Conservation (phyloP, 2,888 invertebrate species). For the Watsonalla cultraria region DNA sequence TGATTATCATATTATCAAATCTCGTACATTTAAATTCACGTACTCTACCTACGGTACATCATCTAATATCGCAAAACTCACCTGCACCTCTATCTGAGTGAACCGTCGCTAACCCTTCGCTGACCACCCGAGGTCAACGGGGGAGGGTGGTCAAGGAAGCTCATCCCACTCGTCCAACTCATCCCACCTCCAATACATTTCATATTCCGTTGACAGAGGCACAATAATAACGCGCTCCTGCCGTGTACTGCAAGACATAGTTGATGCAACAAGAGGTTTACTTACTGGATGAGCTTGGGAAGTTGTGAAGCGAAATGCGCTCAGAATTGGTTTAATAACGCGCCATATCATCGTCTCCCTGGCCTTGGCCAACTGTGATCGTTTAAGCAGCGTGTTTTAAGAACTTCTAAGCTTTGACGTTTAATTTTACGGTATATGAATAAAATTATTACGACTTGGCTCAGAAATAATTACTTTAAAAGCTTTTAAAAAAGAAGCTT, state of each 20-base stretch:
- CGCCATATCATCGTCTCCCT: too few species aligned
- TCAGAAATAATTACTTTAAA: too few species aligned
- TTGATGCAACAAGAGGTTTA: constrained; percentile 40
- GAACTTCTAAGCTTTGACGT: too few species aligned
- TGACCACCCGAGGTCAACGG: constrained; percentile 61
- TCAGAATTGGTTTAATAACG: too few species aligned
- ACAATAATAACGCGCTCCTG: constrained; percentile 71
- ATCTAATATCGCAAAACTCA: constrained; percentile 23
- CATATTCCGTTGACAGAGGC: constrained; percentile 79
- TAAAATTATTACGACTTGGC: too few species aligned
- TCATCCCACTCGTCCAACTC: constrained; percentile 76
- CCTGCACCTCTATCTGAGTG: constrained; percentile 21
- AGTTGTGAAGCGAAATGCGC: neutral
- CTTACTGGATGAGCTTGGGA: constrained; percentile 28
- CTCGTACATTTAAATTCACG: too few species aligned
- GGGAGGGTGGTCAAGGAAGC: constrained; percentile 60
- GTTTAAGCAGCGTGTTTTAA: too few species aligned
- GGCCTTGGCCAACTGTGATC: too few species aligned
- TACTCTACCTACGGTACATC: too few species aligned
- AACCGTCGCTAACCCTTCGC: constrained; percentile 34
- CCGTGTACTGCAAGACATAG: constrained; percentile 71
- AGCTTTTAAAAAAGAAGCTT: too few species aligned
- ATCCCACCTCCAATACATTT: constrained; percentile 77
- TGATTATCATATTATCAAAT: too few species aligned
- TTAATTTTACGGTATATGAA: too few species aligned